Conservation (phyloP, 2,113 vertebrate genomes). For the Scatophagus argus region DNA sequence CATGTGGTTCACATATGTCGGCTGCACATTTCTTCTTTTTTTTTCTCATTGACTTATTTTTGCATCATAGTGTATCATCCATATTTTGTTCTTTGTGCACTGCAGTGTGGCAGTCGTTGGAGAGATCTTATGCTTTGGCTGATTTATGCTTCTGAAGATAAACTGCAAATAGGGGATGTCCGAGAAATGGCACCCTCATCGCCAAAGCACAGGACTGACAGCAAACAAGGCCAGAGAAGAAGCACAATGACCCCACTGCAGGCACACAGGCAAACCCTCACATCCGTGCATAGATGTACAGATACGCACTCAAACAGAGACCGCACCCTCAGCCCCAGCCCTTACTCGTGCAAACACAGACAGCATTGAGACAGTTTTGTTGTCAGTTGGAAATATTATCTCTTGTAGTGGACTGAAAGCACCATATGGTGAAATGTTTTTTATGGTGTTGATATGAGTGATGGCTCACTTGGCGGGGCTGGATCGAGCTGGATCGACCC, state of each 20-base stretch:
- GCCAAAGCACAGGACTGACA: constrained; percentile 69
- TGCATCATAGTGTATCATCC: constrained; percentile 26
- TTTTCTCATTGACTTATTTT: constrained; percentile 34
- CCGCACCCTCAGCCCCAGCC: constrained; percentile 23
- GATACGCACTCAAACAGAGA: constrained; percentile 13
- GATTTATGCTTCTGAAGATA: constrained; percentile 77
- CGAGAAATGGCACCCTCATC: constrained; percentile 71
- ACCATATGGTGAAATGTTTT: constrained; percentile 84
- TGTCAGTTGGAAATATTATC: constrained; percentile 84
- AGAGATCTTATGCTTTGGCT: constrained; percentile 52
- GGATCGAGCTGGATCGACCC: constrained; percentile 82
- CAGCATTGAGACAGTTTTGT: constrained; percentile 80
- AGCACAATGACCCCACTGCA: constrained; percentile 51
- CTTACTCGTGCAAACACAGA: constrained; percentile 67
- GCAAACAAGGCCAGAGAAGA: constrained; percentile 72
- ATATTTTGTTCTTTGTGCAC: constrained; percentile 44
- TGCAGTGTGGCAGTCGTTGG: constrained; percentile 35
- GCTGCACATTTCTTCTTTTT: constrained; percentile 36
- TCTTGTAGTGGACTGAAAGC: constrained; percentile 83
- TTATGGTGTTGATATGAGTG: constrained; percentile 82
- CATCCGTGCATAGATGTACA: not conserved
- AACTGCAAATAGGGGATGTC: constrained; percentile 81
- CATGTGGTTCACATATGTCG: constrained; percentile 77
- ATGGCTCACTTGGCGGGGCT: constrained; percentile 81
- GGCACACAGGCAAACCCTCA: constrained; percentile 35